Evolutionary conservation across 2,797 vertebrate species (phyloP).

Genomic region (Pseudomugil tenellus): DNA sequence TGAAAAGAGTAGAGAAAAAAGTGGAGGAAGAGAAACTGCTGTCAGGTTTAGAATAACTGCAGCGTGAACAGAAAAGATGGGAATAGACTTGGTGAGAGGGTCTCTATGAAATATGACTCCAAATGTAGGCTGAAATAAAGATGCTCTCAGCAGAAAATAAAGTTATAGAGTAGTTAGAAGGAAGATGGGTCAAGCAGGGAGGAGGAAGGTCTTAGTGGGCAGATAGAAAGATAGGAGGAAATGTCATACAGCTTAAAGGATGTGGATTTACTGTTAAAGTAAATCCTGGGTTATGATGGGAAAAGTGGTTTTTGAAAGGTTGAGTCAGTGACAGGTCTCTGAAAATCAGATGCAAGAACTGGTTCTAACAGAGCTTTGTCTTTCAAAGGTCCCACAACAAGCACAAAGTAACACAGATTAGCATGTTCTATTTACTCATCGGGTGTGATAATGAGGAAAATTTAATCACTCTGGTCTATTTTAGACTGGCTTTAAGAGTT

Average conservation of each 20-base stretch:
- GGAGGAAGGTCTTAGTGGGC: constrained; percentile 32
- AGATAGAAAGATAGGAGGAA: constrained; percentile 49
- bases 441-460: background rate
- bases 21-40: constrained; percentile 46
- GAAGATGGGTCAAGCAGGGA: constrained; percentile 3
- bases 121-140: constrained; percentile 25
- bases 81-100: constrained; percentile 10
- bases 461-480: no score
- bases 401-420: background rate
- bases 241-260: constrained; percentile 27
- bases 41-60: constrained; percentile 69
- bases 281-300: background rate
- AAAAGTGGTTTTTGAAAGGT: background rate
- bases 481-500: no score
- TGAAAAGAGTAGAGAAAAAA: background rate
- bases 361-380: constrained; percentile 1
- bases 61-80: constrained; percentile 26
- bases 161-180: constrained; percentile 52
- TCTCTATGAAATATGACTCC: constrained; percentile 37
- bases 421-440: background rate
- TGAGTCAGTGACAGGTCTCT: background rate
- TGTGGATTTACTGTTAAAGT: constrained; percentile 6
- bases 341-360: background rate
- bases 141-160: constrained; percentile 43
- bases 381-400: background rate